Evolutionary conservation across 2,888 invertebrate species (phyloP), one percentile per base, ranked within the genome.

Genomic region (Glyphotaelius pellucidus): DNA sequence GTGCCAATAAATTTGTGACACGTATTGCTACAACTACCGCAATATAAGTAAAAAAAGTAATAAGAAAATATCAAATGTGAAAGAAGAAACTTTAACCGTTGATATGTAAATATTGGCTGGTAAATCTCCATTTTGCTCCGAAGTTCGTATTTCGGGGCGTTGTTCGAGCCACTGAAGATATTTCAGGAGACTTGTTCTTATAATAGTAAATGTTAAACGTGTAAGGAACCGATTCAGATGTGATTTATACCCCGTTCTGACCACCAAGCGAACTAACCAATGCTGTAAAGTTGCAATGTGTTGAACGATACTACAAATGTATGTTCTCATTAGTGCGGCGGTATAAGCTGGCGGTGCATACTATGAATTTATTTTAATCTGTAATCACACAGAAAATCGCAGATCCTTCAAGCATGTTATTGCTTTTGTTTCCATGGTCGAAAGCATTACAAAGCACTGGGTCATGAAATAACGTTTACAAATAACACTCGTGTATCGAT

Each of bases 181-280:
- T 86, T 86, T 86, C 30, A 86, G 47, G 42, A 86, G 25, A 67
- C 42, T 42, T 86, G 14, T 86, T 86, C 86, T 86, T 35, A 86
- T 35, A 86, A 86, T 42, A 86, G 86, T 86, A 47, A 42, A 86
- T 86, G 86, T 86, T 86, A 12, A 38, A 86, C 47, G 86, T 42
- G 35, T 86, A 30, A 42, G 86, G 35, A 86, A 42, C 86, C 86
- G 42, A 86, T 86, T 47, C 42, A 86, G 30, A 42, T 47, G 42
- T 86, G 86, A 86, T 86, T 86, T 86, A 86, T 86, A 31, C 30
- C 42, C 47, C 47, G 35, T 35, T 86, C 47, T 42, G 42, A 47
- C 86, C 86, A 86, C 30, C 25, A 47, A 12, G 86, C 86, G 14
- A 30, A 42, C 30, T 15, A 86, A 86, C 38, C n/a, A 30, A n/a